A percentile compares a stretch with the other conserved stretches of the same genome.
phyloP scores from a whole-genome alignment of 2,113 vertebrate genomes.

The Lontra canadensis region DNA sequence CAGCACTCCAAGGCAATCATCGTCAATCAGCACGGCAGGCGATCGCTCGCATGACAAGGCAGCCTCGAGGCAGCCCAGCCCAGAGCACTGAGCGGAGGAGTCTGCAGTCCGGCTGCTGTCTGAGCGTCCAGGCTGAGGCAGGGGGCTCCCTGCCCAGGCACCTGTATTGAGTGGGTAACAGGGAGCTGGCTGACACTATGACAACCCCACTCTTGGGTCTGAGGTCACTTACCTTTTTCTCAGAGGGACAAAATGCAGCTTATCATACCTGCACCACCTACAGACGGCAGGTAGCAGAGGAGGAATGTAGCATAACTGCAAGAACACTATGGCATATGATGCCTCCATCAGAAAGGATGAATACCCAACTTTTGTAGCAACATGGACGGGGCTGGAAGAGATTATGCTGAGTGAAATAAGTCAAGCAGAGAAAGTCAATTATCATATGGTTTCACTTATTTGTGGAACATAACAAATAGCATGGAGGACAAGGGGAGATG shows the following conservation, averaged over 20 bases:
- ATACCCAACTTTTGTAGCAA: too few species aligned
- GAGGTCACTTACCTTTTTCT: background rate
- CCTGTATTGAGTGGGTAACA: background rate
- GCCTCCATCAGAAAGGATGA: too few species aligned
- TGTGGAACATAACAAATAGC: too few species aligned
- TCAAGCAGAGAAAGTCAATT: too few species aligned
- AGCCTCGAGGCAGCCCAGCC: background rate
- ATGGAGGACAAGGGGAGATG: too few species aligned
- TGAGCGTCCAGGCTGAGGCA: background rate
- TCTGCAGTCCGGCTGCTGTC: background rate
- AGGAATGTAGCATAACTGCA: background rate
- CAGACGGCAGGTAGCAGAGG: background rate
- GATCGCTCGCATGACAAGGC: background rate
- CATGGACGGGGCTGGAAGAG: too few species aligned
- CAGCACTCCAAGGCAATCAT: background rate
- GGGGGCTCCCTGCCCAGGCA: background rate
- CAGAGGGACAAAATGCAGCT: background rate
- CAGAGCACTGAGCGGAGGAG: accelerated
- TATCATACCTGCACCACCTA: background rate
- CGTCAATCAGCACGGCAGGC: background rate
- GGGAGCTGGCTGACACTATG: background rate
- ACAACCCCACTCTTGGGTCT: background rate
- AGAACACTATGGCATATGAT: background rate
- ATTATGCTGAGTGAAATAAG: too few species aligned
- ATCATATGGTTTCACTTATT: too few species aligned